Evolutionary conservation across 1,140 invertebrate species (phyloP).

Genomic region (Zaprionus capensis): DNA sequence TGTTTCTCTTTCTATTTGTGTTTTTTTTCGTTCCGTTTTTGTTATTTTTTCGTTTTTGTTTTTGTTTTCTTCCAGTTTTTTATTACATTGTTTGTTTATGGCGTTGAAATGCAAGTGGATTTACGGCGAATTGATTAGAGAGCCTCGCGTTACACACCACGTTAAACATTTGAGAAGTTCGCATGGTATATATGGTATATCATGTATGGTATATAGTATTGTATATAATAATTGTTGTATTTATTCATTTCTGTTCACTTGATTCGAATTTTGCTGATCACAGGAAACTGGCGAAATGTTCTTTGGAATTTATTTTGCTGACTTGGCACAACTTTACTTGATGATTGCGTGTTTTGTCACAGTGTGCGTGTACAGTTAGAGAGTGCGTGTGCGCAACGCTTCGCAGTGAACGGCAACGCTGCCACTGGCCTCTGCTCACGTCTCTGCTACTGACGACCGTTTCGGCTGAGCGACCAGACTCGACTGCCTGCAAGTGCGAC

Average conservation of each 20-base stretch:
- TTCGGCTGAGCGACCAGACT: conserved; percentile 53
- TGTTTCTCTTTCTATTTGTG: conserved; percentile 7
- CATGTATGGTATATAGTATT: conserved; percentile 21
- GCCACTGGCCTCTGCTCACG: too few species aligned
- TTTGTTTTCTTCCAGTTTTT: conserved; percentile 23
- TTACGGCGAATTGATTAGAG: conserved; percentile 62
- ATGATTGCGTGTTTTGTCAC: conserved; percentile 5
- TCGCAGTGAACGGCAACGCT: conserved; percentile 14
- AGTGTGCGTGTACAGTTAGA: conserved; percentile 23
- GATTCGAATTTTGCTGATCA: conserved; percentile 28
- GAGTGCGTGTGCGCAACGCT: conserved; percentile 66
- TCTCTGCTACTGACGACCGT: conserved; percentile 41
- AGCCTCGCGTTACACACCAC: conserved; percentile 43
- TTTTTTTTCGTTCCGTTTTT: conserved; percentile 17
- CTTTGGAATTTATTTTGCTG: conserved; percentile 5
- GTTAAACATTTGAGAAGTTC: conserved; percentile 41
- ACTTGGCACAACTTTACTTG: conserved; percentile 28
- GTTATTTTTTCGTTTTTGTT: conserved; percentile 24
- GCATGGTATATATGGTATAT: background rate
- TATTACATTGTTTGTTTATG: conserved; percentile 29
- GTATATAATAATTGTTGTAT: conserved; percentile 6
- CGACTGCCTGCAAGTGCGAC: conserved; percentile 42
- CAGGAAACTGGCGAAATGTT: conserved; percentile 18
- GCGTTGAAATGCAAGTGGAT: conserved; percentile 47
- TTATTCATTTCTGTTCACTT: conserved; percentile 9